Percentiles rank a stretch among this genome's conserved stretches.
Conservation (phyloP, 2,797 vertebrate species). For the Acropternis orthonyx region DNA sequence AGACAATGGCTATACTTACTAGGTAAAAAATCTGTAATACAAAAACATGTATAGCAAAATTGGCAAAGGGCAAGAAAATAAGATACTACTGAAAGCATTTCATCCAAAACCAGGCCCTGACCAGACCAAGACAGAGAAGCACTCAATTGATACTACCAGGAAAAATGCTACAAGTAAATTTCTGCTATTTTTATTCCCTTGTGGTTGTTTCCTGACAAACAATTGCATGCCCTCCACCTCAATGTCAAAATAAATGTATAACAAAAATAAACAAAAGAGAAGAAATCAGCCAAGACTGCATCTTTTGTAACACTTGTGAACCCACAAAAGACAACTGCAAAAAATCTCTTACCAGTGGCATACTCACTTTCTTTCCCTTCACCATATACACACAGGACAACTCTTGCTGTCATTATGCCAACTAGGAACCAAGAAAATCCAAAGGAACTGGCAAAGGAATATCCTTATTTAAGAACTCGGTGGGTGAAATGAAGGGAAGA, state of each 20-base stretch:
- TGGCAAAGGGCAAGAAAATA: background rate
- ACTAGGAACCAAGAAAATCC: background rate
- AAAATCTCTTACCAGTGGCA: background rate
- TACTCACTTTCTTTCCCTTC: background rate
- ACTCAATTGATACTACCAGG: background rate
- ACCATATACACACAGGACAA: background rate
- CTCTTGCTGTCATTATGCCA: background rate
- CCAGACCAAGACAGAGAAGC: background rate
- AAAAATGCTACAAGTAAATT: background rate
- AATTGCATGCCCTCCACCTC: accelerated
- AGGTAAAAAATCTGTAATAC: background rate
- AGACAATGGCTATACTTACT: background rate
- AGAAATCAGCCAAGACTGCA: background rate
- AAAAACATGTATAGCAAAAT: background rate
- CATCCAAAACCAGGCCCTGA: background rate
- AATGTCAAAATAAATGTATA: background rate
- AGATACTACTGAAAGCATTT: background rate
- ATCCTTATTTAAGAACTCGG: background rate
- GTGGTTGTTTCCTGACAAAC: background rate
- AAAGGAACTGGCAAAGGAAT: background rate
- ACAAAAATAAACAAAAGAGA: background rate
- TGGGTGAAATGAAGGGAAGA: background rate
- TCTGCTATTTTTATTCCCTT: background rate
- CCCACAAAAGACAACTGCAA: background rate
- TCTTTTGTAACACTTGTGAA: background rate